Base-by-base conservation (phyloP, 2,888 invertebrate species). In the Drosophila longiperda region DNA sequence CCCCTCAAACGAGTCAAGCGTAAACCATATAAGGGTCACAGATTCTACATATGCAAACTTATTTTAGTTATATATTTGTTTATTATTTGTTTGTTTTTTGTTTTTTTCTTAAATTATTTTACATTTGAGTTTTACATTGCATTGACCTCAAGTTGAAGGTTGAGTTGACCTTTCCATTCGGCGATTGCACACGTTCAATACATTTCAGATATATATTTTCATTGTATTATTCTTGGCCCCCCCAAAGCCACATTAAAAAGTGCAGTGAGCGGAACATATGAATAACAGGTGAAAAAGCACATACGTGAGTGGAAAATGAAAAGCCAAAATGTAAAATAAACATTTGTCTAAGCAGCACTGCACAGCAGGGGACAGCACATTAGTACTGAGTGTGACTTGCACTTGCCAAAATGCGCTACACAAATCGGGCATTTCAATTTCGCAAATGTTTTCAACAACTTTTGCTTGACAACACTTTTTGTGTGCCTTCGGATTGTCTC, bases 241-340 rank as follows among this genome's bases (percentile, higher is more conserved):
- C 11, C n/a, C 15, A 45, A 32, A 15, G 12, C 63, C 40, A 29
- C 64, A 67, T 53, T 61, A 45, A 55, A 68, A 76, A 80, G 61
- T 76, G 78, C 80, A 78, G 48, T 52, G 54, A 61, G 48, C 58
- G 67, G 48, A 70, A 58, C 42, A 57, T 62, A 38, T 75, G 58
- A 67, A 73, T 70, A 65, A 74, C 65, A 64, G 71, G 83, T 82
- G 86, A 80, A 77, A 71, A 75, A 64, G 68, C 64, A 61, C 58
- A 70, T 69, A 79, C 73, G 79, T 79, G 79, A 77, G 70, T 65
- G 66, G 80, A 77, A 77, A 79, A 70, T 70, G 65, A 61, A 82
- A 73, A 73, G 60, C 63, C 61, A 78, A 83, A 86, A 75, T 78
- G 78, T 67, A 73, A 76, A 63, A 68, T 67, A 83, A 86, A 88